phyloP scores from a whole-genome alignment of 2,113 vertebrate genomes.

The western clawed frog (Xenopus tropicalis) region DNA sequence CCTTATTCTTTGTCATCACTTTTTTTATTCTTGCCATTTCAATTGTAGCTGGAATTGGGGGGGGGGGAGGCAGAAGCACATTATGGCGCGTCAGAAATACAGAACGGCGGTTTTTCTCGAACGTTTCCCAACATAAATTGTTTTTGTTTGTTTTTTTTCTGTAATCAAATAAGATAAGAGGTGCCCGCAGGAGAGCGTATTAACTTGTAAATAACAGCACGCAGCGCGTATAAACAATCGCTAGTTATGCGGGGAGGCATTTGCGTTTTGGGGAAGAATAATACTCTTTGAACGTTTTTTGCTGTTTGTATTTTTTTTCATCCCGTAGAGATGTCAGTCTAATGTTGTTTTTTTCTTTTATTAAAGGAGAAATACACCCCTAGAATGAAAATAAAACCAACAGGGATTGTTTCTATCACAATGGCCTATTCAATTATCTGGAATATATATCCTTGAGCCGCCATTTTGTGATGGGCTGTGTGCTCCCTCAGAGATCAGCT shows the following conservation, averaged over 20 bases:
- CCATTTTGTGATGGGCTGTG: too few relatives aligned
- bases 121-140: constrained; percentile 12
- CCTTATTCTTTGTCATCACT: neutral
- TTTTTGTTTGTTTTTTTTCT: neutral
- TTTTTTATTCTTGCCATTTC: constrained; percentile 19
- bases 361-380: too few relatives aligned
- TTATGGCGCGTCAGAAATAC: neutral
- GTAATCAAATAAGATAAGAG: constrained; percentile 22
- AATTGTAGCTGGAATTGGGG: constrained; percentile 4
- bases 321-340: neutral
- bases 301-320: neutral
- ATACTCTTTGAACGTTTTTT: neutral
- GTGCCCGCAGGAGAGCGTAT: neutral
- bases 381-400: too few relatives aligned
- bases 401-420: too few relatives aligned
- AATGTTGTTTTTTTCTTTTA: neutral
- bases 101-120: neutral
- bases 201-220: constrained; percentile 22
- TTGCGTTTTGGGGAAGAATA: neutral
- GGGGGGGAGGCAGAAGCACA: neutral
- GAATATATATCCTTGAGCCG: too few relatives aligned
- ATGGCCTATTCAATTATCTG: too few relatives aligned
- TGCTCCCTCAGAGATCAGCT: too few relatives aligned
- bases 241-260: neutral
- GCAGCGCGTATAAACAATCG: neutral